A percentile compares a stretch with the other conserved stretches of the same genome.
Conservation (phyloP, 2,888 invertebrate species). For the Mimachlamys varia region DNA sequence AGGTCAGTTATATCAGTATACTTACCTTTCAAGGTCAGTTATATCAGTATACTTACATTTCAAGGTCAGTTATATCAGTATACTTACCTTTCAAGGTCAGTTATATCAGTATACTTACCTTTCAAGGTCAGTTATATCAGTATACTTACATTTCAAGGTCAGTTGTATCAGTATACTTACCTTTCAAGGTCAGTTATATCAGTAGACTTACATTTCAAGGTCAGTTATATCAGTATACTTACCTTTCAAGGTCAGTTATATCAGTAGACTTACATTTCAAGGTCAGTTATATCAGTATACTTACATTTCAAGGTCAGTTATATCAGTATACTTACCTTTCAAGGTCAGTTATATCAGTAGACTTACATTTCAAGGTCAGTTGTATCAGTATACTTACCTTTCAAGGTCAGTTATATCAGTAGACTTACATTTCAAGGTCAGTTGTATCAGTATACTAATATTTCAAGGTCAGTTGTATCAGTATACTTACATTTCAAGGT, state of each 20-base stretch:
- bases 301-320: too few relatives aligned
- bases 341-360: slow-evolving; percentile 42
- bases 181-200: slow-evolving; percentile 46
- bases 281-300: slow-evolving; percentile 39
- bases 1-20: too few relatives aligned
- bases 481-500: slow-evolving; percentile 47
- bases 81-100: slow-evolving; percentile 54
- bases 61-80: too few relatives aligned
- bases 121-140: slow-evolving; percentile 43
- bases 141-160: neutral
- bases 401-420: slow-evolving; percentile 43
- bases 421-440: slow-evolving; percentile 13
- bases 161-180: too few relatives aligned
- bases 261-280: slow-evolving; percentile 17
- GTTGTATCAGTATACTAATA: slow-evolving; percentile 40
- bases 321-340: too few relatives aligned
- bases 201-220: neutral
- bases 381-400: too few relatives aligned
- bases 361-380: too few relatives aligned
- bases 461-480: slow-evolving; percentile 44
- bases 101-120: neutral
- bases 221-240: too few relatives aligned
- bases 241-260: slow-evolving; percentile 48
- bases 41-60: neutral
- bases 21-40: slow-evolving; percentile 51